A percentile compares a stretch with the other conserved stretches of the same genome.
phyloP scores from a whole-genome alignment of 2,888 invertebrate species.

The Copidosoma aretas region DNA sequence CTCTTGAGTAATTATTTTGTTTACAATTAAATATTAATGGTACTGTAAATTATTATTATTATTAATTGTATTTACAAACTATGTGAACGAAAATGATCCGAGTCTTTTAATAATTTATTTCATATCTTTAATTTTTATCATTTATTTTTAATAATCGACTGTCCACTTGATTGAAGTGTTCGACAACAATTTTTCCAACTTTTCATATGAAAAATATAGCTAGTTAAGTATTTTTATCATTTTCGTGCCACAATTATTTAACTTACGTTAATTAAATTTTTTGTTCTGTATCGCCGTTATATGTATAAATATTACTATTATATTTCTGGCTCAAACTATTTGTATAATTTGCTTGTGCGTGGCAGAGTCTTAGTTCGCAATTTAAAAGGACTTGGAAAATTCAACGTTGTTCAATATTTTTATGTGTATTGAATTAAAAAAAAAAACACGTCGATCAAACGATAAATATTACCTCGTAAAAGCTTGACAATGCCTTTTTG shows the following conservation, averaged over 20 bases:
- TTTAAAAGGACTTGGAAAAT: no score
- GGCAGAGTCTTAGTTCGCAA: not conserved
- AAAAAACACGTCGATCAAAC: no score
- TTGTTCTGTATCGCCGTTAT: slow-evolving; percentile 16
- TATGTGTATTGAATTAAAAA: no score
- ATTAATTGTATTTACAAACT: slow-evolving; percentile 36
- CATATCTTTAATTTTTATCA: slow-evolving; percentile 16
- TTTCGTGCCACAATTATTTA: slow-evolving; percentile 24
- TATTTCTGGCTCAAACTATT: not conserved
- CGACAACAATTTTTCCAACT: slow-evolving; percentile 11
- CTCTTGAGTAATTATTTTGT: slow-evolving; percentile 22
- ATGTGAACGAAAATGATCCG: slow-evolving; percentile 35
- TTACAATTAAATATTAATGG: slow-evolving; percentile 28
- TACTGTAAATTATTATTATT: slow-evolving; percentile 20
- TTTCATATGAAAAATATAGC: slow-evolving; percentile 34
- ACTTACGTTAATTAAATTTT: slow-evolving; percentile 5
- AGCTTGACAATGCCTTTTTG: no score
- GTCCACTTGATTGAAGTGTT: slow-evolving; percentile 9
- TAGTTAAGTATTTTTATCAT: slow-evolving; percentile 10
- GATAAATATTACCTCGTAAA: no score
- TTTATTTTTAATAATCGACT: no score
- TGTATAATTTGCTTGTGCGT: slow-evolving; percentile 20
- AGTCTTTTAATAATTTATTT: slow-evolving; percentile 23
- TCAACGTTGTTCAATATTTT: no score
- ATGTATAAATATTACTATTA: not conserved